These are phyloP conservation scores for Sisyra terminalis DNA, from an alignment of 2,888 invertebrate genomes.

Conservation along the genomic window DNA sequence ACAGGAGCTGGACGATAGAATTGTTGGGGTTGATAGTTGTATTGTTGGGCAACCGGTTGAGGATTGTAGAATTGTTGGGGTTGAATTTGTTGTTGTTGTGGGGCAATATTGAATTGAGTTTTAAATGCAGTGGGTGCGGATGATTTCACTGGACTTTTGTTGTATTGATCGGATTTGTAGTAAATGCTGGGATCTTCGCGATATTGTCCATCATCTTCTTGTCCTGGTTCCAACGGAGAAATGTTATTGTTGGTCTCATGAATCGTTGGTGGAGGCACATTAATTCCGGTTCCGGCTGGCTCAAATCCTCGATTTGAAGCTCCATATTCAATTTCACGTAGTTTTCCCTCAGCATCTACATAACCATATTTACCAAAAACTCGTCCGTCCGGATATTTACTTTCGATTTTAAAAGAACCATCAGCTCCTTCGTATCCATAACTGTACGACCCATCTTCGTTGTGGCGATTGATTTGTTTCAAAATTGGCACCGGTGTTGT, in stretches of 20 bases:
- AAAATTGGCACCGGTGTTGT: constrained; percentile 67
- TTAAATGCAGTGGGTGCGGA: constrained; percentile 24
- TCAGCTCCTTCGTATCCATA: constrained; percentile 80
- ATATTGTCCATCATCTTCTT: constrained; percentile 74
- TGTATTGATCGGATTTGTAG: constrained; percentile 51
- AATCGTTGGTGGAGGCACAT: constrained; percentile 67
- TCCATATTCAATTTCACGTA: constrained; percentile 71
- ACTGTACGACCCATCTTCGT: constrained; percentile 77
- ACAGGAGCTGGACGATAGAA: constrained; percentile 17
- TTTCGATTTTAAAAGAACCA: constrained; percentile 75
- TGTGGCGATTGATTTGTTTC: constrained; percentile 70
- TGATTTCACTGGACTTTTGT: constrained; percentile 20
- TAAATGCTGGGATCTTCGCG: constrained; percentile 69
- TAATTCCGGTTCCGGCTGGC: constrained; percentile 59
- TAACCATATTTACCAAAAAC: constrained; percentile 85
- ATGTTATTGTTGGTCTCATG: constrained; percentile 30
- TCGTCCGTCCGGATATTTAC: constrained; percentile 68
- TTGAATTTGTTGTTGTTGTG: constrained; percentile 18
- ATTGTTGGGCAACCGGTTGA: constrained; percentile 18
- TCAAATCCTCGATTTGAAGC: constrained; percentile 69
- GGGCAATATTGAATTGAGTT: constrained; percentile 22
- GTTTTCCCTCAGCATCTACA: constrained; percentile 57
- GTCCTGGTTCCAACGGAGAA: constrained; percentile 35
- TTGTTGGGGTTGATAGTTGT: constrained; percentile 10
- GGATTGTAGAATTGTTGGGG: constrained; percentile 17